Evolutionary conservation across 2,113 vertebrate species (phyloP), one percentile per base, ranked within the genome.

Genomic region (Zosterops hypoxanthus): DNA sequence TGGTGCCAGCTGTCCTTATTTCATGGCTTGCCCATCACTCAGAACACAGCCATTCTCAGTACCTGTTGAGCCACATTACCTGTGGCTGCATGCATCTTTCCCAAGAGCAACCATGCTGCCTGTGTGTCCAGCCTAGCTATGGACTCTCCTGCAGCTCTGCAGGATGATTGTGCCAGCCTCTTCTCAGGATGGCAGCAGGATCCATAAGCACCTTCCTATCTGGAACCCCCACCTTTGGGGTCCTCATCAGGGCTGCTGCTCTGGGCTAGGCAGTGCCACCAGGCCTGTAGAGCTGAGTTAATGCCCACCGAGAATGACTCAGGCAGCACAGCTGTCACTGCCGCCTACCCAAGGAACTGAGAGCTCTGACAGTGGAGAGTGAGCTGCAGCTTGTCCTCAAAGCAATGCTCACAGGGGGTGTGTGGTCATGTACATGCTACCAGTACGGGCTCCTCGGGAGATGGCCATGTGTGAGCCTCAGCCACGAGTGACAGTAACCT

Each of bases 361-460:
- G 69, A 89, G 77, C 77, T 0, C 0, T 17, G 44, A 41, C 16
- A 44, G 14, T 21, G 78, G 49, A 56, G 70, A 53, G 17, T 0
- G 3, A 90, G 65, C 39, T 75, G 49, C 60, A 60, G 65, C 29
- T 70, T 64, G 21, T 60, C 78, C 84, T 52, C 28, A 44, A 70
- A 92, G 11, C 63, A 16, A 34, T 2, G 53, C 44, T 65, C 50
- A 34, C 16, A 34, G 49, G 4, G 34, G 46, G 33, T 6, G 29
- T 5, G 9, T 42, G 34, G 14, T 28, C 2, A 0, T 66, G 79
- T 64, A 26, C 60, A 4, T 17, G 25, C 20, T 55, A 50, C 23
- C 2, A 0, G 15, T 11, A 12, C 0, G 0, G 33, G 42, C 19
- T 92, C 14, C 61, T 50, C 0, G 0, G 41, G 42, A 63, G 1